Evolutionary conservation across 2,113 vertebrate species (phyloP), one percentile per base, ranked within the genome.

Genomic region (Paramormyrops kingsleyae): DNA sequence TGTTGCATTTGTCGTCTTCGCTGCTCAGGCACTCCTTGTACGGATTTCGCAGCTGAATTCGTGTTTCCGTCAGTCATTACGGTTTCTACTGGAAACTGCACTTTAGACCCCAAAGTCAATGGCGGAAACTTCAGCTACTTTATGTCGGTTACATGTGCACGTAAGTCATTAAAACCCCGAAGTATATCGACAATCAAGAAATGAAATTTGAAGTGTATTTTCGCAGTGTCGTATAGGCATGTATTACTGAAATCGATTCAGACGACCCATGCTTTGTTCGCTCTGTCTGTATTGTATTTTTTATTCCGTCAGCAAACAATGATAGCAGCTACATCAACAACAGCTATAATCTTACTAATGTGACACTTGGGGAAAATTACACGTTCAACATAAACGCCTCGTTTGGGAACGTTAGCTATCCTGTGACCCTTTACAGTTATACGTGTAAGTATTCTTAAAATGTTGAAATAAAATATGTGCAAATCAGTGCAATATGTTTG

Each of bases 311-410:
- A 80, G 74, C 1, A 35, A 80, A 39, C 74, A 80, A 39, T 39
- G 2, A 17, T 2, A n/a, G 56, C 56, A n/a, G 21, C 53, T 56
- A 56, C 52, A 53, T 19, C 53, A 74, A 13, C 12, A 77, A 19
- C 35, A 39, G 0, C 31, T 7, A 42, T 80, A 8, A 0, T n/a
- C 0, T 19, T 8, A 35, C 1, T 80, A 0, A 2, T 42, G 13
- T 80, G 35, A 19, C 5, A 5, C 74, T 42, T 80, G 4, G 5
- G n/a, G 0, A 1, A 39, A 42, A 42, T 42, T 42, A 39, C 35
- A 42, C 35, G 5, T 77, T 39, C 35, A 39, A 7, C 17, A 77
- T 77, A 39, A 77, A 42, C 35, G 15, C n/a, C 62, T 39, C 35
- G 15, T 19, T 80, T 80, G 35, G 3, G 13, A 80, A 80, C 15